A percentile compares a stretch with the other conserved stretches of the same genome.
Evolutionary conservation across 2,888 invertebrate genomes (phyloP).

Genomic region (Temnothorax unifasciatus): DNA sequence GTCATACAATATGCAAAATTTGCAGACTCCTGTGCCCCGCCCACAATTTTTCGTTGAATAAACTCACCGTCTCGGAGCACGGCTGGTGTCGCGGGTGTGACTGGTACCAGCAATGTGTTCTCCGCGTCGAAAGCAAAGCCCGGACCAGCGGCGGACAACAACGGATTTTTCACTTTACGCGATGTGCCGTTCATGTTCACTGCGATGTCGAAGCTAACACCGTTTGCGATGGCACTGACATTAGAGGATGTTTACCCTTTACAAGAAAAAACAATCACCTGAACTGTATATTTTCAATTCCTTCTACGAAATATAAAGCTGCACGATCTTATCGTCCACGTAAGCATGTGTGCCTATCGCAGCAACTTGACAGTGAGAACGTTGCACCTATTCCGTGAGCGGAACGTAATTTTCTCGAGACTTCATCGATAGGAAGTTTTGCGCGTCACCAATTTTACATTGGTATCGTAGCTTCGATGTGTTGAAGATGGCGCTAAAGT

Average conservation of each 20-base stretch:
- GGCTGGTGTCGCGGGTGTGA: slow-evolving; percentile 85
- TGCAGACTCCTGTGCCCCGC: slow-evolving; percentile 67
- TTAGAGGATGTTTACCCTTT: slow-evolving; percentile 45
- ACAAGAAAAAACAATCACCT: slow-evolving; percentile 40
- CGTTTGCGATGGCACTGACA: slow-evolving; percentile 63
- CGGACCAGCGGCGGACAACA: slow-evolving; percentile 91
- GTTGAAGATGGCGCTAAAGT: slow-evolving; percentile 30
- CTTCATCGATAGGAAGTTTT: slow-evolving; percentile 32
- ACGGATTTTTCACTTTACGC: slow-evolving; percentile 89
- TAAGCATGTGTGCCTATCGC: slow-evolving; percentile 50
- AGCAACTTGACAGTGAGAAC: slow-evolving; percentile 6
- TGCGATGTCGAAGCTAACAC: slow-evolving; percentile 58
- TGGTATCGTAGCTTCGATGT: slow-evolving; percentile 16
- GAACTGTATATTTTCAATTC: slow-evolving; percentile 48
- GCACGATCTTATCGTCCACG: slow-evolving; percentile 56
- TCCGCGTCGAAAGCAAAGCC: slow-evolving; percentile 91
- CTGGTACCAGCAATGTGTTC: slow-evolving; percentile 91
- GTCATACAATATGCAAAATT: neutral
- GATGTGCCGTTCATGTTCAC: slow-evolving; percentile 85
- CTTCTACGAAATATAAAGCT: slow-evolving; percentile 21
- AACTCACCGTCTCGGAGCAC: slow-evolving; percentile 83
- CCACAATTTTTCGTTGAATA: slow-evolving; percentile 62
- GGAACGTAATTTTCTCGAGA: slow-evolving; percentile 6
- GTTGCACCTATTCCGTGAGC: neutral
- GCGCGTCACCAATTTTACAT: neutral